Base-by-base conservation (phyloP, 2,113 vertebrate genomes). In the Cyphomyrus plagiostoma region DNA sequence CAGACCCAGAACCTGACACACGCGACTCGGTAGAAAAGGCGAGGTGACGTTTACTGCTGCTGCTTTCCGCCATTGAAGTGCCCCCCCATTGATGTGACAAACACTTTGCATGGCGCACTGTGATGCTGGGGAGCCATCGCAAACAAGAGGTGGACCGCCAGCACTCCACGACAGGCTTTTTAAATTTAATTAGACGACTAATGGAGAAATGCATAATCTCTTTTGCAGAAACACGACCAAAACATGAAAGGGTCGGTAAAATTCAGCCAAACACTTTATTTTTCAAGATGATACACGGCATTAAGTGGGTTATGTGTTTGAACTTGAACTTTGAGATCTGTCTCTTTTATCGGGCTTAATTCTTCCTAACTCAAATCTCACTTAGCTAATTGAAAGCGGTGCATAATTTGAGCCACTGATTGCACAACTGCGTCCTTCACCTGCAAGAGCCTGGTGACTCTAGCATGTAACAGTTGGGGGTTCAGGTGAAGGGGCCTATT, bases 181-280 rank as follows among this genome's bases (percentile, higher is more conserved):
- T 94, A 90, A 93, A 95, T 95, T 96, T 96, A 96, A 96, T 96
- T 95, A 95, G 94, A 91, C 90, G 91, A 94, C 95, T 95, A 95
- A 96, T 96, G 95, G 95, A 95, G 91, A 87, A 92, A 91, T 92
- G 93, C 91, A 95, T 94, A 93, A 91, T 94, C 92, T 46, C 89
- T 66, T 53, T 90, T 94, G 93, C 49, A 94, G 93, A 94, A 93
- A 95, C 91, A 93, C 74, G 93, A 90, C 91, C 89, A 88, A 62
- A n/a, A 93, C 93, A 95, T 96, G 94, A 96, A 96, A 95, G 94
- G 93, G 93, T 90, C 91, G 92, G 87, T 39, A 90, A 94, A 93
- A 94, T 92, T 89, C 87, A 89, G 15, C 45, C 35, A 13, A 62
- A 88, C 86, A 46, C 86, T 88, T 88, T 88, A 83, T 70, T 82